Conservation (phyloP, 2,888 invertebrate genomes). For the Acrocera orbiculus region DNA sequence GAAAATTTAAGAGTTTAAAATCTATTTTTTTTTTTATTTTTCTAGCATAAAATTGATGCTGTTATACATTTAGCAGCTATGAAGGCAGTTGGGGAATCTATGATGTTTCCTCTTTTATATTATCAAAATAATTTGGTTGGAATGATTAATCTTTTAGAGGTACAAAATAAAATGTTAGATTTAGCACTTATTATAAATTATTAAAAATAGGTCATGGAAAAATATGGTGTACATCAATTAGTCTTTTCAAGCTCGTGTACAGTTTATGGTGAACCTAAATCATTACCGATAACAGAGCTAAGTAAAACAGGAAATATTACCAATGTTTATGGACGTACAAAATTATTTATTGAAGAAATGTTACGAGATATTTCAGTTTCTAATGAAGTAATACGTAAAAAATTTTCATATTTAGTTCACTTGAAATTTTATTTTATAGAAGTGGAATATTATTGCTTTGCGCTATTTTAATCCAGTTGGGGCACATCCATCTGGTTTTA, state of each 20-base stretch:
- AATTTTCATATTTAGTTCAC: no score
- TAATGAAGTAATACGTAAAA: no score
- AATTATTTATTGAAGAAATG: constrained; percentile 88
- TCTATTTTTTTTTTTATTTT: not conserved
- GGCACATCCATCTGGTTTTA: constrained; percentile 71
- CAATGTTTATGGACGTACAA: constrained; percentile 86
- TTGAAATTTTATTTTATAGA: no score
- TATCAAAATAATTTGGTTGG: constrained; percentile 80
- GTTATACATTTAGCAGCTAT: constrained; percentile 92
- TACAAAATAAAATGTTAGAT: constrained; percentile 34
- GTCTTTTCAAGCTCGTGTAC: constrained; percentile 72
- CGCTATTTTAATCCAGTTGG: constrained; percentile 95
- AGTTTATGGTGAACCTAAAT: constrained; percentile 77
- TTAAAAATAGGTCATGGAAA: constrained; percentile 42
- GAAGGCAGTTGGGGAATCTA: constrained; percentile 89
- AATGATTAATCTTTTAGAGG: constrained; percentile 67
- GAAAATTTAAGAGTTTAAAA: no score
- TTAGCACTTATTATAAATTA: not conserved
- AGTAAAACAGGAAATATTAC: constrained; percentile 77
- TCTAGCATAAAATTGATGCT: constrained; percentile 60
- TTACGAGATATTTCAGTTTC: constrained; percentile 69
- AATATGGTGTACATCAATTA: constrained; percentile 54
- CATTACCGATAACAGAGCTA: constrained; percentile 66
- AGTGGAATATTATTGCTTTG: constrained; percentile 62
- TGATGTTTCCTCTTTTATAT: constrained; percentile 68